A percentile compares a stretch with the other conserved stretches of the same genome.
phyloP scores from a whole-genome alignment of 2,113 vertebrate species.

The Equus quagga region DNA sequence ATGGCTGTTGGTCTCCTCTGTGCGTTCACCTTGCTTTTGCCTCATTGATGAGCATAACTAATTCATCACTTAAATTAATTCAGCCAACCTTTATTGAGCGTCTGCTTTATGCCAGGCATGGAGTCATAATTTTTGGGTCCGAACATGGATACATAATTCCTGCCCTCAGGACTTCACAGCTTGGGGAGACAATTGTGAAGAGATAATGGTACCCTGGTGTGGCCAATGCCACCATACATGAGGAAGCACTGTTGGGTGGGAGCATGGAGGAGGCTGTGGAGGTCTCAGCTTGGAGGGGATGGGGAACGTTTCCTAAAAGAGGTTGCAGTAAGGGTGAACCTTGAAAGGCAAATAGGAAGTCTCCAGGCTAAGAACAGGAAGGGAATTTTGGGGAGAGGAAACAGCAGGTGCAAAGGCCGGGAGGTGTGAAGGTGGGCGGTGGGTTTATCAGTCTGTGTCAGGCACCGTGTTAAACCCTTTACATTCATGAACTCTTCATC shows the following conservation, averaged over 20 bases:
- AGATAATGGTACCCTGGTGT: neutral
- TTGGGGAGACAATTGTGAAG: neutral
- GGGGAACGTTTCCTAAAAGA: neutral
- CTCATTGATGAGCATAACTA: neutral
- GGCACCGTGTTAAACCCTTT: neutral
- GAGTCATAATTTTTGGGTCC: neutral
- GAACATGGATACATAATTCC: neutral
- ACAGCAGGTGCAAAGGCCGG: neutral
- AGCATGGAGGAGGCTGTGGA: fast-evolving
- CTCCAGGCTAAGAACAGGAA: neutral
- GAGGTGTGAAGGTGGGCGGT: neutral
- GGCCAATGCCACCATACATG: neutral
- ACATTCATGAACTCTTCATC: neutral
- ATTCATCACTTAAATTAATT: neutral
- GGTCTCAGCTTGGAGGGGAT: neutral
- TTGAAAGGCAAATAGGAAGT: neutral
- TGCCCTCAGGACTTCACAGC: neutral
- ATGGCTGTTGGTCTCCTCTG: neutral
- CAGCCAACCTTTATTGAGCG: neutral
- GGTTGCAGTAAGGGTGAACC: neutral
- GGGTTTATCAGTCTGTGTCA: neutral
- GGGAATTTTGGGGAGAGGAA: neutral
- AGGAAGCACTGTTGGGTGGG: neutral
- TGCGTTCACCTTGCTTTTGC: neutral
- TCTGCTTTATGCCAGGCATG: neutral